phyloP scores from a whole-genome alignment of 2,888 invertebrate genomes.

The Coelopa pilipes region DNA sequence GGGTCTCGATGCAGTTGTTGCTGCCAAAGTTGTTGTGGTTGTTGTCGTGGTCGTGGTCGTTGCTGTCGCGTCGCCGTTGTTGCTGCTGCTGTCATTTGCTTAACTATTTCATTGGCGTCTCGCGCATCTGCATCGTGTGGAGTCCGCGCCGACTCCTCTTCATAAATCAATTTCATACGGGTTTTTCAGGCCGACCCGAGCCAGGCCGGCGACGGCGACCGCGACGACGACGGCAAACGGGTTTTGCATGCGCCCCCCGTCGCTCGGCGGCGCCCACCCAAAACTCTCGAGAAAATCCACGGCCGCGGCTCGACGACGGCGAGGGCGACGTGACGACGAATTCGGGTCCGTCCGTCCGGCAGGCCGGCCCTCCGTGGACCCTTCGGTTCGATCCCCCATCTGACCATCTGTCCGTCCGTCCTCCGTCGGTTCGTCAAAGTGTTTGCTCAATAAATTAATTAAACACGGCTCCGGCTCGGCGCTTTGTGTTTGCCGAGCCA shows the following conservation, averaged over 20 bases:
- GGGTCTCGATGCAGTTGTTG: too few species aligned
- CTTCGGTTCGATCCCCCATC: too few species aligned
- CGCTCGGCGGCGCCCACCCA: neutral
- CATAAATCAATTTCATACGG: slow-evolving; percentile 25
- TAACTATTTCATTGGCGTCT: slow-evolving; percentile 14
- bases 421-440: too few species aligned
- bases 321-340: neutral
- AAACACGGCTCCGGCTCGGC: neutral
- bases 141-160: slow-evolving; percentile 13
- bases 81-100: too few species aligned
- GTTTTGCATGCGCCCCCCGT: slow-evolving; percentile 14
- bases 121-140: too few species aligned
- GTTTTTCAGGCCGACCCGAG: neutral
- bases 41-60: too few species aligned
- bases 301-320: too few species aligned
- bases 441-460: slow-evolving; percentile 16
- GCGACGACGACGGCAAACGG: neutral
- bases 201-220: neutral
- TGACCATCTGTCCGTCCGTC: too few species aligned
- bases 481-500: neutral
- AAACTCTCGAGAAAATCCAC: too few species aligned
- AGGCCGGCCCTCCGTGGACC: too few species aligned
- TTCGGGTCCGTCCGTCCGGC: neutral
- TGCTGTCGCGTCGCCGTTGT: too few species aligned
- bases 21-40: too few species aligned